These are phyloP conservation scores for Miltochrista miniata DNA, from an alignment of 2,888 invertebrate species.

Conservation along the genomic window DNA sequence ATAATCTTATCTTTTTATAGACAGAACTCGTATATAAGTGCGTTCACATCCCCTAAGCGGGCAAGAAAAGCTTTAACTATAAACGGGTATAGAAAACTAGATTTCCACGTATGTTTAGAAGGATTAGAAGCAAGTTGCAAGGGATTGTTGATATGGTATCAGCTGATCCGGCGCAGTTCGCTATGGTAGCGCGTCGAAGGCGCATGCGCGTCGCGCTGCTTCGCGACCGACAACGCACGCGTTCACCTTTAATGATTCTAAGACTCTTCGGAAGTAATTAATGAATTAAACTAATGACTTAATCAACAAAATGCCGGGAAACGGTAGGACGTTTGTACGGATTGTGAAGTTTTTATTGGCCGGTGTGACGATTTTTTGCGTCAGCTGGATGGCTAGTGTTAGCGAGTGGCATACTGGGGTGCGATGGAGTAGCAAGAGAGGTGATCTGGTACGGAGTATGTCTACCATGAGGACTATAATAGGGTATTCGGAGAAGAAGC, in stretches of 20 bases:
- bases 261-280: slow-evolving; percentile 25
- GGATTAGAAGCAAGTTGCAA: slow-evolving; percentile 67
- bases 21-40: slow-evolving; percentile 54
- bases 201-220: slow-evolving; percentile 65
- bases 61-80: slow-evolving; percentile 54
- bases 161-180: slow-evolving; percentile 79
- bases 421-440: slow-evolving; percentile 52
- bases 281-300: slow-evolving; percentile 38
- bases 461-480: slow-evolving; percentile 84
- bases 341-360: slow-evolving; percentile 68
- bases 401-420: slow-evolving; percentile 67
- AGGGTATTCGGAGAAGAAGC: slow-evolving; percentile 84
- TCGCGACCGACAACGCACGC: slow-evolving; percentile 39
- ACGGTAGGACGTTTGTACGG: slow-evolving; percentile 61
- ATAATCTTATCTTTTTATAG: slow-evolving; percentile 63
- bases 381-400: slow-evolving; percentile 74
- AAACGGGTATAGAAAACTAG: slow-evolving; percentile 77
- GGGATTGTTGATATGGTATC: slow-evolving; percentile 80
- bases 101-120: slow-evolving; percentile 77
- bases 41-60: slow-evolving; percentile 51
- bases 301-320: slow-evolving; percentile 52
- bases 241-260: slow-evolving; percentile 27
- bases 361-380: slow-evolving; percentile 69
- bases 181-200: slow-evolving; percentile 73
- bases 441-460: slow-evolving; percentile 28